phyloP scores from a whole-genome alignment of 2,888 invertebrate species.

The Drosophila atroscutellata region DNA sequence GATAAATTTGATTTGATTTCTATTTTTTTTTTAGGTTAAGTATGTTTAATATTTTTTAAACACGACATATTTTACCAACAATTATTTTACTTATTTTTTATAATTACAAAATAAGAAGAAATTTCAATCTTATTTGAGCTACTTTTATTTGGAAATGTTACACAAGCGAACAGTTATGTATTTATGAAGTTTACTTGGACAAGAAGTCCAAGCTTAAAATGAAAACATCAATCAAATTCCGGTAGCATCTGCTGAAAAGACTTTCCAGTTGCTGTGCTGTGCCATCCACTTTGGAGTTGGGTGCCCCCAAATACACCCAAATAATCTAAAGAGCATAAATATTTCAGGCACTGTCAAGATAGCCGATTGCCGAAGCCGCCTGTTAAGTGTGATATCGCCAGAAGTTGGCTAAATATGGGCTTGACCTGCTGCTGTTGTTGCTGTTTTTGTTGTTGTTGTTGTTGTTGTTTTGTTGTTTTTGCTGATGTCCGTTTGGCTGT shows the following conservation, averaged over 20 bases:
- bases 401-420: slow-evolving; percentile 78
- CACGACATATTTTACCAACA: no score
- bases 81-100: background rate
- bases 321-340: slow-evolving; percentile 55
- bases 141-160: background rate
- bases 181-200: background rate
- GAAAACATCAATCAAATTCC: slow-evolving; percentile 11
- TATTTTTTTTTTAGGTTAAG: no score
- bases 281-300: background rate
- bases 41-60: no score
- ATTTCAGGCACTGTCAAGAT: slow-evolving; percentile 76
- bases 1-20: background rate
- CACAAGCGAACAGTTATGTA: background rate
- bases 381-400: slow-evolving; percentile 76
- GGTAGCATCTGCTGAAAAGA: slow-evolving; percentile 7
- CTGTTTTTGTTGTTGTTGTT: slow-evolving; percentile 12
- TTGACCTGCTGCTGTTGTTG: slow-evolving; percentile 70
- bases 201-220: background rate
- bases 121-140: background rate
- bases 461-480: background rate
- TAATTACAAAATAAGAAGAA: background rate
- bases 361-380: slow-evolving; percentile 71
- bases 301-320: slow-evolving; percentile 17
- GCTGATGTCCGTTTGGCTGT: slow-evolving; percentile 35
- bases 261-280: background rate